Base-by-base conservation (phyloP, 1,140 invertebrate species). In the Maniola jurtina region DNA sequence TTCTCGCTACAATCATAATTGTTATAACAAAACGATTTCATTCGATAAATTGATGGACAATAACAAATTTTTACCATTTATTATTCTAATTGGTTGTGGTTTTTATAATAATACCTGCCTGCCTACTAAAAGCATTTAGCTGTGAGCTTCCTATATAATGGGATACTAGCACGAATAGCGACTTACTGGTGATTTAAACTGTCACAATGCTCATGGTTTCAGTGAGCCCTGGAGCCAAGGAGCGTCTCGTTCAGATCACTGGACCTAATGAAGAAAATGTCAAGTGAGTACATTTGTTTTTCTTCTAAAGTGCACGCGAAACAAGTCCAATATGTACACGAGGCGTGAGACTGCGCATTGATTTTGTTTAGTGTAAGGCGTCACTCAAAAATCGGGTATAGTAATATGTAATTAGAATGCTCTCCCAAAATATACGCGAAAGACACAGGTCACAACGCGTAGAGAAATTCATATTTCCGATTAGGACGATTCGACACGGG, bases 161-260 rank as follows among this genome's bases (percentile, higher is more conserved):
- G 52, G 56, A 52, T 42, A 71, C 47, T 71, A 68, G 66, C 60
- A 57, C 35, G 16, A 15, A 55, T 40, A 52, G 50, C 48, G 6
- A 9, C 34, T 16, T 10, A 56, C 5, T 55, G 5, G 6, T 54
- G 8, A 33, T 57, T 0, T 36, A 6, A 38, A 57, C 1, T 36
- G 6, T 57, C 13, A 10, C 15, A 6, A 33, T 33, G 8, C 6
- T 16, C 25, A 42, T 64, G 42, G 55, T 95, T 94, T 36, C 92
- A 98, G 97, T 98, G 59, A 96, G 94, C 90, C 96, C 96, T 78
- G 96, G 96, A 79, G 96, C 96, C 36, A 97, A 97, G 92, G 97
- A 98, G 92, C 93, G 97, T 83, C 93, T 98, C 81, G 96, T 98
- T 71, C 97, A 98, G 91, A 98, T 98, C 71, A 98, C 96, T 57